phyloP scores from a whole-genome alignment of 2,797 vertebrate species.

The Mormyrops boulengeri region DNA sequence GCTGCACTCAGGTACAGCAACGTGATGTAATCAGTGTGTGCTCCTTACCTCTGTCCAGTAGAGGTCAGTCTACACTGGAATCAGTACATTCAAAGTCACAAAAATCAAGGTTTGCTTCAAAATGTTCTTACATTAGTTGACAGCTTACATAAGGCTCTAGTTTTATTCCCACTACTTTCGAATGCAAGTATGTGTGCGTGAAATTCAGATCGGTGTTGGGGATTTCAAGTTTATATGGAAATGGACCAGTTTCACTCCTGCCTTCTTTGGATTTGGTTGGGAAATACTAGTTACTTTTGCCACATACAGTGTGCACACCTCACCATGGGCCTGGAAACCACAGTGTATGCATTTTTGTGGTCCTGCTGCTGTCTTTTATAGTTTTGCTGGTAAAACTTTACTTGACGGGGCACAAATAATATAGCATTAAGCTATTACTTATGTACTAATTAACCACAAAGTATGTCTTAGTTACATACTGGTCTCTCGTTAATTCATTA shows the following conservation, averaged over 20 bases:
- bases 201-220: not conserved
- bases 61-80: conserved; percentile 6
- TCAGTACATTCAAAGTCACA: not conserved
- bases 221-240: not conserved
- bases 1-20: not conserved
- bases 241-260: not conserved
- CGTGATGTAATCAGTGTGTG: not conserved
- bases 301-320: not conserved
- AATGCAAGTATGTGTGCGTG: not conserved
- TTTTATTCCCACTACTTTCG: not conserved
- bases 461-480: not conserved
- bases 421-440: not conserved
- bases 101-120: not conserved
- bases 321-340: not conserved
- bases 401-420: not conserved
- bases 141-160: not conserved
- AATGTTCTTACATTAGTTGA: not conserved
- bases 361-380: not conserved
- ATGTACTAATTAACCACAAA: not conserved
- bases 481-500: not conserved
- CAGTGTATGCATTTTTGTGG: not conserved
- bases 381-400: not conserved
- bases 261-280: not conserved
- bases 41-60: not conserved
- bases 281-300: not conserved